These are phyloP conservation scores for Diplodus puntazzo DNA, from an alignment of 2,797 vertebrate species.

Conservation along the genomic window DNA sequence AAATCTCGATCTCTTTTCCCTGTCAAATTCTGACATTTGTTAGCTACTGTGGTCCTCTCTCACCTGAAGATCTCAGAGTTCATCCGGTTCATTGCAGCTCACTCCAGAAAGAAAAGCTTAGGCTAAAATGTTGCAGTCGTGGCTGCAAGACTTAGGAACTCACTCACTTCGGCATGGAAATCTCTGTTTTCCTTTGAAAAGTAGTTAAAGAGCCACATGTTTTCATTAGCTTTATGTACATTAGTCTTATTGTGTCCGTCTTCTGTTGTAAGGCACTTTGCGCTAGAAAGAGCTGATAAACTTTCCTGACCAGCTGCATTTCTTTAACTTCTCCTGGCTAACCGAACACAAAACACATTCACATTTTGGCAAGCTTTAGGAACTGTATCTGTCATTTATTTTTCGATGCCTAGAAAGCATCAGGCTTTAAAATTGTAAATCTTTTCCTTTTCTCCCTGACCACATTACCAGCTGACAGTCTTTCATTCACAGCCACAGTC, in stretches of 20 bases:
- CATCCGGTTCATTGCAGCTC: background rate
- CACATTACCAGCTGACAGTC: slow-evolving; percentile 10
- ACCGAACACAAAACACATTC: background rate
- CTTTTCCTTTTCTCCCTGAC: slow-evolving; percentile 32
- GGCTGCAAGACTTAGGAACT: background rate
- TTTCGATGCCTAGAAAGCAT: slow-evolving; percentile 26
- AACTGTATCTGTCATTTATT: slow-evolving; percentile 1
- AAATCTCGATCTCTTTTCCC: background rate
- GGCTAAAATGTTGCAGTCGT: background rate
- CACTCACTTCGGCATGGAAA: background rate
- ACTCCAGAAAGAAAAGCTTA: background rate
- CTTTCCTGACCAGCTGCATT: slow-evolving; percentile 29
- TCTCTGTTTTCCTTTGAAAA: background rate
- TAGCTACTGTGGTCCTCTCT: background rate
- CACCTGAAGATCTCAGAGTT: background rate
- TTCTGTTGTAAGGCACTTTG: slow-evolving; percentile 3
- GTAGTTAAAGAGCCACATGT: background rate
- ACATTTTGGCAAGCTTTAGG: slow-evolving; percentile 10
- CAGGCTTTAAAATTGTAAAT: background rate
- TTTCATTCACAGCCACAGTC: slow-evolving; percentile 52
- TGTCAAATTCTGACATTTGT: background rate
- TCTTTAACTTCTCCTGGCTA: slow-evolving; percentile 2
- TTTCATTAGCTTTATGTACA: background rate
- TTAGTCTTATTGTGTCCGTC: background rate
- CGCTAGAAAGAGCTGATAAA: slow-evolving; percentile 6